These are phyloP conservation scores for Cordilura impudica DNA, from an alignment of 2,888 invertebrate species.

Conservation along the genomic window DNA sequence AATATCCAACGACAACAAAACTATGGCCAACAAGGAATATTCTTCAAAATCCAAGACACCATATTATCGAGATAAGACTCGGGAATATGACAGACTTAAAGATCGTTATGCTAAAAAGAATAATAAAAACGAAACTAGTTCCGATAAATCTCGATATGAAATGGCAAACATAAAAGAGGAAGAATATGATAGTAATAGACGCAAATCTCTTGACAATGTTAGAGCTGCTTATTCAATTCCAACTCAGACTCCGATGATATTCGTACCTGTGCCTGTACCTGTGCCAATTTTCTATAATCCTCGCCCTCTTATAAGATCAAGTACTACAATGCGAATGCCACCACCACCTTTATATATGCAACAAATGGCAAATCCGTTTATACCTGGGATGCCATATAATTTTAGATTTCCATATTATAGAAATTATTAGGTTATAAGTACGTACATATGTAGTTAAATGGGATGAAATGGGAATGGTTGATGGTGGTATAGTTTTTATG, in stretches of 20 bases:
- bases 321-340: neutral
- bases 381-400: neutral
- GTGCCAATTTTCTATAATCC: neutral
- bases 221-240: neutral
- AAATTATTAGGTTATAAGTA: neutral
- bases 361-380: neutral
- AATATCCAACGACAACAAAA: neutral
- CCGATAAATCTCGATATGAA: neutral
- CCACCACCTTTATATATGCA: neutral
- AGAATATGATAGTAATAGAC: neutral
- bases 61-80: slow-evolving; percentile 4
- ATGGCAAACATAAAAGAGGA: neutral
- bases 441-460: neutral
- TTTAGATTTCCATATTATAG: neutral
- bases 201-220: no score
- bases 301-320: neutral
- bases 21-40: neutral
- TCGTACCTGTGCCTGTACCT: neutral
- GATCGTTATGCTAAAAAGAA: neutral
- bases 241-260: neutral
- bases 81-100: neutral
- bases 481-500: neutral
- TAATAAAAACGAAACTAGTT: neutral
- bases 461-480: neutral
- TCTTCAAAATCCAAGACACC: neutral